Evolutionary conservation across 2,888 invertebrate genomes (phyloP), one percentile per base, ranked within the genome.

Genomic region (Syrista parreyssii): DNA sequence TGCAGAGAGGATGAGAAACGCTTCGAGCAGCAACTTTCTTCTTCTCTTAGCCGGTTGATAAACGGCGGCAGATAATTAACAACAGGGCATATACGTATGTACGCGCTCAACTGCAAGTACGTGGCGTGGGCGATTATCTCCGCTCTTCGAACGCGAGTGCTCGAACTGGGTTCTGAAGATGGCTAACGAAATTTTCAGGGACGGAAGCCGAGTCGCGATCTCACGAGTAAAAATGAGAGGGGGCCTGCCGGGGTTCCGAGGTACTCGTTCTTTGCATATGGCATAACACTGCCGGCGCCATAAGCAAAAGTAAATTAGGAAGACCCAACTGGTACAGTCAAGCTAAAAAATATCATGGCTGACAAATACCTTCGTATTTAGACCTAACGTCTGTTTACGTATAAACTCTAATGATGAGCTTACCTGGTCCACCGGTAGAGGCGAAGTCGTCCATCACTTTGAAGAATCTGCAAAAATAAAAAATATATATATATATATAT

Each of bases 391-490:
- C 34, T 34, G 34, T 34, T 34, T 34, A 9, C 34, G 34, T 34
- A 6, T 34, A 3, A 34, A 34, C 55, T 9, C 23, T 23, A 55
- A 55, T 9, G 55, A 55, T 2, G 55, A 76, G 89, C 91, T 90
- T 87, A 92, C 92, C 90, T 84, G 86, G 84, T 78, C 86, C 84
- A 32, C 87, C 84, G 36, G 83, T 83, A 73, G 88, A 83, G 79
- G 86, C 84, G 82, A 92, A 92, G n/a, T 84, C 80, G 68, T 92
- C 90, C 81, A 92, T 90, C 23, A 86, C 87, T 79, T 86, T 84
- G 82, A 89, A 91, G 86, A 93, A 93, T 86, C 93, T 93, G 91
- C 81, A 92, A 92, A 78, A 82, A 83, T 80, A 83, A 79, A 83
- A 79, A 84, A 77, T 84, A 77, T 33, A 79, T 35, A 77, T 68